Evolutionary conservation across 1,140 invertebrate genomes (phyloP), one percentile per base, ranked within the genome.

Genomic region (Capitella teleta): DNA sequence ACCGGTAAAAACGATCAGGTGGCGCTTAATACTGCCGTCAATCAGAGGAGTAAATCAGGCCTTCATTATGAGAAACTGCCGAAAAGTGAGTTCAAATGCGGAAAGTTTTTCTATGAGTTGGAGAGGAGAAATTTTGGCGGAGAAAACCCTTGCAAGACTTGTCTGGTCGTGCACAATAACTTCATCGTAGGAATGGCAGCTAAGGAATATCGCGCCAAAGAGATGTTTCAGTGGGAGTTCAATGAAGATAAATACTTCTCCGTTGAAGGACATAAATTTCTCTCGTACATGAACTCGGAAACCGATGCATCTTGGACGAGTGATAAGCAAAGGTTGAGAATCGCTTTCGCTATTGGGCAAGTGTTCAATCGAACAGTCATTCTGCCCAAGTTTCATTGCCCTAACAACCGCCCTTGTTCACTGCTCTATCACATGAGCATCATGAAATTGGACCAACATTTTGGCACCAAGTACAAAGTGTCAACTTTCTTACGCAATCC

Each of bases 141-240:
- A n/a, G n/a, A n/a, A n/a, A n/a, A n/a, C n/a, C 32, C 32, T 10
- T 46, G 36, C 25, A 8, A 8, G 30, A 32, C 14, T 16, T 48
- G 32, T 21, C 5, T 48, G 5, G 46, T 48, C 32, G 46, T 48
- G 10, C 46, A 48, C n/a, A 48, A 48, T 23, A 48, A 48, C 30
- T 48, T 28, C 28, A 48, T 48, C n/a, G 32, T 48, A 5, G 23
- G 32, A 14, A 43, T 10, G 5, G 46, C 37, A 40, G 46, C 46
- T 6, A 48, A 48, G 25, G n/a, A 16, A 5, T 42, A 48, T 21
- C 26, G 46, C 6, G 18, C 26, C 32, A 40, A 40, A 40, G 46
- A 48, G 30, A 40, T 14, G 6, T n/a, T 12, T n/a, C 14, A 28
- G 46, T 48, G 46, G 46, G 5, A 12, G 5, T 5, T 46, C n/a